Evolutionary conservation across 2,888 invertebrate genomes (phyloP).

Genomic region (Pediacus dermestoides): DNA sequence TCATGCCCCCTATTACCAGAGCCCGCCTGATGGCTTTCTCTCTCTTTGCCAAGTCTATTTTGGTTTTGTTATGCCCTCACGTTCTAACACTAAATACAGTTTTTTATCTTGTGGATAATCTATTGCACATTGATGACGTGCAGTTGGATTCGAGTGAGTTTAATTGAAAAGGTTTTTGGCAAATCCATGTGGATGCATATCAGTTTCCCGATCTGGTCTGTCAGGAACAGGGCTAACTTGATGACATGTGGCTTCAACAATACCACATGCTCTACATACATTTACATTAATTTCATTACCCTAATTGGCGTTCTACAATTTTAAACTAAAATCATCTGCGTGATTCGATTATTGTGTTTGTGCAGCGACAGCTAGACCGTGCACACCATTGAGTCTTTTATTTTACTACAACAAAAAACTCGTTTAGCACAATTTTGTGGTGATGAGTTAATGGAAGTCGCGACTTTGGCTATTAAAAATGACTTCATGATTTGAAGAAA

Average conservation of each 20-base stretch:
- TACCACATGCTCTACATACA: conserved; percentile 43
- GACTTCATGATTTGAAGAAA: too few species aligned
- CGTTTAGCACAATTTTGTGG: too few species aligned
- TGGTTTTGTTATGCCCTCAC: too few species aligned
- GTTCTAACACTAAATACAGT: conserved; percentile 11
- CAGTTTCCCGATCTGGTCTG: conserved; percentile 35
- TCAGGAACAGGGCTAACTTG: conserved; percentile 35
- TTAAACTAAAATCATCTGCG: conserved; percentile 7
- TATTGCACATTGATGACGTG: conserved; percentile 19
- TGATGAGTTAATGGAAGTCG: too few species aligned
- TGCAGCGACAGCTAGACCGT: too few species aligned
- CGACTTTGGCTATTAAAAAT: too few species aligned
- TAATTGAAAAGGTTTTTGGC: conserved; percentile 17
- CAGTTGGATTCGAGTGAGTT: conserved; percentile 11
- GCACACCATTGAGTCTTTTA: too few species aligned
- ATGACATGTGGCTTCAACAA: conserved; percentile 45
- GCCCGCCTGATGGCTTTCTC: too few species aligned
- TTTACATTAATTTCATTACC: conserved; percentile 48
- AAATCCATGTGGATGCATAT: conserved; percentile 34
- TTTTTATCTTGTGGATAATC: conserved; percentile 2
- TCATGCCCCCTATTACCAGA: conserved; percentile 41
- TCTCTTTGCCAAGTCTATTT: too few species aligned
- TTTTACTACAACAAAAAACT: too few species aligned
- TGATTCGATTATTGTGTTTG: too few species aligned
- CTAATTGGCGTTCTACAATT: conserved; percentile 30